A percentile compares a stretch with the other conserved stretches of the same genome.
phyloP scores from a whole-genome alignment of 64 coral and sea anemone genomes.

The Platygyra sinensis region DNA sequence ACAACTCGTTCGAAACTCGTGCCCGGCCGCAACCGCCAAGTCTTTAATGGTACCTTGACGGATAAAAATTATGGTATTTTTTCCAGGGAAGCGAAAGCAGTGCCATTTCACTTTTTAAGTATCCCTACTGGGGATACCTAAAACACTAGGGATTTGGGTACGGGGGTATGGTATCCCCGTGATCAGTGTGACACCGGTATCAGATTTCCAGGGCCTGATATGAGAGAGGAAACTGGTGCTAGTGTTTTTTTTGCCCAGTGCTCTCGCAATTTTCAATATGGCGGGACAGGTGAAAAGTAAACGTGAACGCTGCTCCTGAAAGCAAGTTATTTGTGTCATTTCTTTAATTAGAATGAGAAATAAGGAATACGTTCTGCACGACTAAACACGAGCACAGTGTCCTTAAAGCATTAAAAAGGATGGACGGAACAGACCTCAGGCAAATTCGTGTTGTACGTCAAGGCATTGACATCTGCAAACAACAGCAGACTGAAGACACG shows the following conservation, averaged over 20 bases:
- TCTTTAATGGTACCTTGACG: too few relatives aligned
- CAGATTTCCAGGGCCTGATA: too few relatives aligned
- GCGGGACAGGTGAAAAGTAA: not conserved
- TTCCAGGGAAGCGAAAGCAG: too few relatives aligned
- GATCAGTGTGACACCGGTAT: too few relatives aligned
- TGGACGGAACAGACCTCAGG: conserved; percentile 26
- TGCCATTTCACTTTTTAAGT: too few relatives aligned
- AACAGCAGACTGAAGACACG: not conserved
- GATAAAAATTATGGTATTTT: too few relatives aligned
- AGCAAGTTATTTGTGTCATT: not conserved
- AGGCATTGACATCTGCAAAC: not conserved
- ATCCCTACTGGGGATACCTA: too few relatives aligned
- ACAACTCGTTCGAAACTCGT: too few relatives aligned
- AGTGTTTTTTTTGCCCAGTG: not conserved
- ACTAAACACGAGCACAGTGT: not conserved
- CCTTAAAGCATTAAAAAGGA: not conserved
- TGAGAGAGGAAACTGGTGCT: not conserved
- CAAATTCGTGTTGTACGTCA: conserved; percentile 19
- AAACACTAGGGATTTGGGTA: too few relatives aligned
- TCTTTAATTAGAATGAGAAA: not conserved
- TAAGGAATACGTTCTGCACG: not conserved
- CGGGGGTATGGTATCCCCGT: too few relatives aligned
- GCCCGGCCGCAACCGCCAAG: too few relatives aligned
- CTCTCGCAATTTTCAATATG: conserved; percentile 23
- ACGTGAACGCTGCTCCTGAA: not conserved